phyloP scores from a whole-genome alignment of 1,140 invertebrate genomes.

The Zaprionus tsacasi region DNA sequence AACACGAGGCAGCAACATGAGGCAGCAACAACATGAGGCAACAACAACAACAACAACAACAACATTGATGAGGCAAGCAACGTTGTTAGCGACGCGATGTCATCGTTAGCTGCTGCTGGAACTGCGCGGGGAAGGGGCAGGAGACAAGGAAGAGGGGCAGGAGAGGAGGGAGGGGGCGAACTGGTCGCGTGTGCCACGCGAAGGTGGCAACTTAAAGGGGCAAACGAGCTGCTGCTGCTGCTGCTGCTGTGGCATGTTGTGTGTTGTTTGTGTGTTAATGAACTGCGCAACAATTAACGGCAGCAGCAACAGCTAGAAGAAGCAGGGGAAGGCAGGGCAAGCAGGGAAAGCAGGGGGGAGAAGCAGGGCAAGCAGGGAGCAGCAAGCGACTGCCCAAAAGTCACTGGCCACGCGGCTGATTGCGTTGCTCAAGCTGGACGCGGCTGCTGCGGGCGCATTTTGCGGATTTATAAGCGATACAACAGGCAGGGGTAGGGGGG shows the following conservation, averaged over 20 bases:
- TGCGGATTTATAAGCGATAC: slow-evolving; percentile 70
- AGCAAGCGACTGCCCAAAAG: slow-evolving; percentile 32
- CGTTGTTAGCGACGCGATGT: slow-evolving; percentile 68
- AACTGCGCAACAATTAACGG: slow-evolving; percentile 77
- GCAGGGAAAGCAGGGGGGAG: too few relatives aligned
- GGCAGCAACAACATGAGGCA: slow-evolving; percentile 18
- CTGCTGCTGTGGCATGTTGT: slow-evolving; percentile 3
- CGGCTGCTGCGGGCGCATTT: slow-evolving; percentile 69
- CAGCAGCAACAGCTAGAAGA: slow-evolving; percentile 25
- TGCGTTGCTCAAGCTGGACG: slow-evolving; percentile 16
- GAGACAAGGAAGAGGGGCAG: background rate
- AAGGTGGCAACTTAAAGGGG: slow-evolving; percentile 66
- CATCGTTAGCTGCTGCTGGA: slow-evolving; percentile 67
- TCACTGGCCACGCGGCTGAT: slow-evolving; percentile 56
- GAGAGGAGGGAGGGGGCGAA: slow-evolving; percentile 20
- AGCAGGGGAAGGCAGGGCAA: too few relatives aligned
- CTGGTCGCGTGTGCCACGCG: slow-evolving; percentile 77
- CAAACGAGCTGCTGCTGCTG: slow-evolving; percentile 25
- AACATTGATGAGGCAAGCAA: slow-evolving; percentile 42
- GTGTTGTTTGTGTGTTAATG: slow-evolving; percentile 71
- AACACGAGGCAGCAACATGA: slow-evolving; percentile 58
- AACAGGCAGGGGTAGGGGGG: slow-evolving; percentile 24
- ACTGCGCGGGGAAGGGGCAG: slow-evolving; percentile 12
- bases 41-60: slow-evolving; percentile 46
- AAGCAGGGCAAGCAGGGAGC: too few relatives aligned